phyloP scores from a whole-genome alignment of 2,888 invertebrate species.

The Gymnoscelis rufifasciata region DNA sequence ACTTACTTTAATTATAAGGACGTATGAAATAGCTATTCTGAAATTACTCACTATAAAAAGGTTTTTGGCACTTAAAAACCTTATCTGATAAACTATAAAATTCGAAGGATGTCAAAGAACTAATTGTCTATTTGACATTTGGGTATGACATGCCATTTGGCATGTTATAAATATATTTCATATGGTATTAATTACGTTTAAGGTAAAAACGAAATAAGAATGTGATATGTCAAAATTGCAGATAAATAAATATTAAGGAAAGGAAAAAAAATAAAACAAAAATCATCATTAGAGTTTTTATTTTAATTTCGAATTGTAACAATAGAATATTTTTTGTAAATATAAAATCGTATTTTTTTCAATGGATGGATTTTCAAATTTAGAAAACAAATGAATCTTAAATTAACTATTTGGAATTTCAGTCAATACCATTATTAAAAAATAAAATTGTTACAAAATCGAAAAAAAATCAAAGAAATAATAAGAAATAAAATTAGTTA shows the following conservation, averaged over 20 bases:
- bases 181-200: too few relatives aligned
- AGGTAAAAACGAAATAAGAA: too few relatives aligned
- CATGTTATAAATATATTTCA: too few relatives aligned
- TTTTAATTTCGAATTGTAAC: slow-evolving; percentile 74
- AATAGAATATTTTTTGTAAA: slow-evolving; percentile 61
- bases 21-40: slow-evolving; percentile 56
- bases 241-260: slow-evolving; percentile 35
- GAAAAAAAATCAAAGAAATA: slow-evolving; percentile 40
- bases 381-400: slow-evolving; percentile 35
- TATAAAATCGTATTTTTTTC: slow-evolving; percentile 71
- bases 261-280: slow-evolving; percentile 60
- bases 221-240: slow-evolving; percentile 61
- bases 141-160: too few relatives aligned
- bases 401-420: slow-evolving; percentile 26
- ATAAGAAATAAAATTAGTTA: slow-evolving; percentile 57
- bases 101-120: too few relatives aligned
- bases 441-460: slow-evolving; percentile 52
- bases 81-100: too few relatives aligned
- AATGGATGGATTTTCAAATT: slow-evolving; percentile 69
- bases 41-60: slow-evolving; percentile 1
- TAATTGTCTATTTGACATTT: too few relatives aligned
- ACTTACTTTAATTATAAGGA: slow-evolving; percentile 63
- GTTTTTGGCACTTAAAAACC: slow-evolving; percentile 41
- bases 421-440: slow-evolving; percentile 32
- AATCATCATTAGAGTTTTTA: slow-evolving; percentile 57